Evolutionary conservation across 2,797 vertebrate genomes (phyloP), one percentile per base, ranked within the genome.

Genomic region (Oophaga sylvatica): DNA sequence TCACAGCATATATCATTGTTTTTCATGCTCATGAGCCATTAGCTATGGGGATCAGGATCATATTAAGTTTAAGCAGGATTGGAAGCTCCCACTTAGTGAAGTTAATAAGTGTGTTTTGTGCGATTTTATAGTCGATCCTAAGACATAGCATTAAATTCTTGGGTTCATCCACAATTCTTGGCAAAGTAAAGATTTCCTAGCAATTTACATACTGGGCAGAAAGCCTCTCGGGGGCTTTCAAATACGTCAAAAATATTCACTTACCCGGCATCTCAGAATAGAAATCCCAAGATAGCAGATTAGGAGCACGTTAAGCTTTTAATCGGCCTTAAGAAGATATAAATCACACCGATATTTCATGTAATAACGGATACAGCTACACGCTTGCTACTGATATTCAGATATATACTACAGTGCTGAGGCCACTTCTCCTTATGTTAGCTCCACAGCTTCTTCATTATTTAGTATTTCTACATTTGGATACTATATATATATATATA

Each of bases 221-320:
- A 77, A 87, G 83, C 71, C 67, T 83, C 77, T 87, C 71, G 53
- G 76, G 73, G 70, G 15, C 78, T 89, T 92, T 92, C 88, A 87
- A 91, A 92, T 76, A 76, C 79, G 22, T 62, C 29, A 91, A 84
- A 88, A 87, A 80, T 70, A 87, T 84, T 90, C 81, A 29, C 71
- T 85, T 90, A n/a, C 79, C 76, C 82, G 56, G 53, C 31, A 87
- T 90, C 11, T n/a, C 82, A 91, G 60, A 89, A 84, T 57, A 90
- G 89, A 92, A 92, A 87, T 89, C 79, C 91, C 85, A 89, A 91
- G 35, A 80, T 68, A 78, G 84, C 63, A 60, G 65, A 41, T 90
- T 92, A 91, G 88, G 91, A 86, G 73, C 89, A 90, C 53, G 79
- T 57, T 87, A 89, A 91, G 11, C 85, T 83, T 91, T 92, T 89